Evolutionary conservation across 2,113 vertebrate species (phyloP).

Genomic region (Rhea pennata): DNA sequence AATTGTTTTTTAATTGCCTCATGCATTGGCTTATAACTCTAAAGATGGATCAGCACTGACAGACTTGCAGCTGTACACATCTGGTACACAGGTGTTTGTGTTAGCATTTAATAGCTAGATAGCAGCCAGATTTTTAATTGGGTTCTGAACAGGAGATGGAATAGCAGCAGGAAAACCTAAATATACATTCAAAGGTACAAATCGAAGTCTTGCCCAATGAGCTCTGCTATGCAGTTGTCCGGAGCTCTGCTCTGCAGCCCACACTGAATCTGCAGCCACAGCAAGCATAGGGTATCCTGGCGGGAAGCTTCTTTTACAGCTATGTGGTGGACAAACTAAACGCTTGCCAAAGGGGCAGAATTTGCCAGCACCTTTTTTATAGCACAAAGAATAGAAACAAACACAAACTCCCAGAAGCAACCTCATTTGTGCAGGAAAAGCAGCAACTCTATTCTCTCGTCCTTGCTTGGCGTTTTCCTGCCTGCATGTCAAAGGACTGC

Average conservation of each 20-base stretch:
- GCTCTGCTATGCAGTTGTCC: not conserved
- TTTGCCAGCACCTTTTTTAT: not conserved
- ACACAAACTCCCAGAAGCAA: not conserved
- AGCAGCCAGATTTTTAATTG: conserved; percentile 58
- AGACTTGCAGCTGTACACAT: conserved; percentile 42
- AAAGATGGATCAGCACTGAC: not conserved
- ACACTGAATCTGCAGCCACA: not conserved
- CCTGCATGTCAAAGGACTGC: not conserved
- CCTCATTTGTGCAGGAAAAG: not conserved
- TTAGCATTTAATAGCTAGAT: not conserved
- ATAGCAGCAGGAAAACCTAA: conserved; percentile 35
- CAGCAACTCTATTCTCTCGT: not conserved
- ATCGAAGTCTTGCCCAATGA: conserved; percentile 2
- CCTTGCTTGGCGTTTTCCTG: not conserved
- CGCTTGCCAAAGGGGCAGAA: not conserved
- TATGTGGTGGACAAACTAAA: not conserved
- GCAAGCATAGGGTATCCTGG: not conserved
- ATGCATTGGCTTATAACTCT: not conserved
- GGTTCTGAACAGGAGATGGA: conserved; percentile 17
- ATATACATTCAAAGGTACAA: not conserved
- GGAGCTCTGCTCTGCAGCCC: not conserved
- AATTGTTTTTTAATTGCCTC: not conserved
- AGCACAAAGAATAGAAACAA: not conserved
- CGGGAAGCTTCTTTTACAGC: not conserved
- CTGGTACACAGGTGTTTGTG: conserved; percentile 59